These are phyloP conservation scores for Sula dactylatra DNA, from an alignment of 2,113 vertebrate species.

Conservation along the genomic window DNA sequence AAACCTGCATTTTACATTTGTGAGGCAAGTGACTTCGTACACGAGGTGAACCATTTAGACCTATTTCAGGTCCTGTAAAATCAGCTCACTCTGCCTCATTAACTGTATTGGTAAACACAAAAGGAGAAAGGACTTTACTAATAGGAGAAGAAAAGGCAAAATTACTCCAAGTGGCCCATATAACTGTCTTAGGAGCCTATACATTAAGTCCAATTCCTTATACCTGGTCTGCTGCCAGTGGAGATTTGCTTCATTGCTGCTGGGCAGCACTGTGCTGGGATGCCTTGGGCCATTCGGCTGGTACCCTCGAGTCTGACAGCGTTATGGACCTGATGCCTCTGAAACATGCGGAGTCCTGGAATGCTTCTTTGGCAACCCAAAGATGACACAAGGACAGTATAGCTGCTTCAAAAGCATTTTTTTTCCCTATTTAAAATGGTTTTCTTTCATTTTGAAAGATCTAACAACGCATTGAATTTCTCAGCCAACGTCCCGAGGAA, in stretches of 20 bases:
- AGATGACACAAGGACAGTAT: not conserved
- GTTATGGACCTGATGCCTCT: not conserved
- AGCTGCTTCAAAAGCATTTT: not conserved
- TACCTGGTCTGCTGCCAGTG: not conserved
- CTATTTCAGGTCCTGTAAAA: not conserved
- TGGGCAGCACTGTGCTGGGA: not conserved
- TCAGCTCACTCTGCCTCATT: not conserved
- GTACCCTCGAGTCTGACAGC: accelerated
- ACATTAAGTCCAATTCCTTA: not conserved
- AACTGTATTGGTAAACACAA: not conserved
- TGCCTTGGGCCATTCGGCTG: accelerated
- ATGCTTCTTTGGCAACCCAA: not conserved
- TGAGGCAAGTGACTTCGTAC: not conserved
- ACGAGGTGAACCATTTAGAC: not conserved
- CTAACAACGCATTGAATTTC: not conserved
- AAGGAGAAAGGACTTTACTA: not conserved
- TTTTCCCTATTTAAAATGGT: not conserved
- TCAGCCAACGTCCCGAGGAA: not conserved
- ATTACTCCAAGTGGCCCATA: not conserved
- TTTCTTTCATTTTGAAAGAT: not conserved
- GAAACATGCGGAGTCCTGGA: not conserved
- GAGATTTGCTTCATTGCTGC: not conserved
- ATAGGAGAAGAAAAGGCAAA: not conserved
- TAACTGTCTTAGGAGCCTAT: not conserved
- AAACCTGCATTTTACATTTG: not conserved